phyloP scores from a whole-genome alignment of 2,113 vertebrate species.

The Silurus glanis region DNA sequence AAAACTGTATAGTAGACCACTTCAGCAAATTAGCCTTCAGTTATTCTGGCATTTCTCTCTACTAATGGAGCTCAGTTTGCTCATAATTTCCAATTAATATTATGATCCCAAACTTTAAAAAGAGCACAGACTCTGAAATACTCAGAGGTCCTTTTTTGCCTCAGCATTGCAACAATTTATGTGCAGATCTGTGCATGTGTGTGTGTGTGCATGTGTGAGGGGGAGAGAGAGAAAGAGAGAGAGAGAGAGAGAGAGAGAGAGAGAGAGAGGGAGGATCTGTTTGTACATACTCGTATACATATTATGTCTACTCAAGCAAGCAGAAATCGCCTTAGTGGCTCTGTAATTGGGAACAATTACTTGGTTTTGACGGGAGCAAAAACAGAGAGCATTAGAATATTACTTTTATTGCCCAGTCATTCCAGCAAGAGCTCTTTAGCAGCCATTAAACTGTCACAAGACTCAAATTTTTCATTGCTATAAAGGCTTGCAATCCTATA shows the following conservation, averaged over 20 bases:
- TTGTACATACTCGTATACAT: conserved; percentile 11
- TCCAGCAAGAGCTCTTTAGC: conserved; percentile 86
- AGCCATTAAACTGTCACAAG: conserved; percentile 89
- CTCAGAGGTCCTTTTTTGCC: background rate
- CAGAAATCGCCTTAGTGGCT: conserved; percentile 63
- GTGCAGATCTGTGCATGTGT: background rate
- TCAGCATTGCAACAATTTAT: background rate
- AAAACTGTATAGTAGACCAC: background rate
- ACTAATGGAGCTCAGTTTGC: background rate
- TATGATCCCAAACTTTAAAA: background rate
- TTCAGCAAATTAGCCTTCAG: background rate
- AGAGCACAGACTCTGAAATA: background rate
- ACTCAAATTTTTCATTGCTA: conserved; percentile 86
- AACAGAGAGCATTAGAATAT: conserved; percentile 83
- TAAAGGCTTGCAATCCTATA: conserved; percentile 84
- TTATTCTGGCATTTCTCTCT: background rate
- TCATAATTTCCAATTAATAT: background rate
- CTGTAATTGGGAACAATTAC: conserved; percentile 83
- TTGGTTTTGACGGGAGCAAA: conserved; percentile 82
- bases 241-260: too few relatives aligned
- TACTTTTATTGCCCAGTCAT: conserved; percentile 83
- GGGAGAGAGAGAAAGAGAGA: conserved; percentile 6
- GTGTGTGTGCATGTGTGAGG: conserved; percentile 11
- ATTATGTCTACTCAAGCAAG: conserved; percentile 30
- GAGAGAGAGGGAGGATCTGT: background rate